Evolutionary conservation across 2,888 invertebrate species (phyloP).

Genomic region (Netelia virgata): DNA sequence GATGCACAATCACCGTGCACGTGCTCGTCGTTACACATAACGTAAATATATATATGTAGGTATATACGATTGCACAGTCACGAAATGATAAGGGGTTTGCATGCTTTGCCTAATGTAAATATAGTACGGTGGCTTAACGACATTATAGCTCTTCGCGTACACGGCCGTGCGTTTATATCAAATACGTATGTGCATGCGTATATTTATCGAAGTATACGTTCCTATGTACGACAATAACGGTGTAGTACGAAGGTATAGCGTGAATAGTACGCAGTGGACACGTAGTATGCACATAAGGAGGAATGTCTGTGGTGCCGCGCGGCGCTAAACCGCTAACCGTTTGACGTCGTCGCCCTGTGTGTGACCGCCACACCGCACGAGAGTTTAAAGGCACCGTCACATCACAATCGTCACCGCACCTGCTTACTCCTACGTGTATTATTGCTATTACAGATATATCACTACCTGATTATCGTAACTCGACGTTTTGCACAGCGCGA

Average conservation of each 20-base stretch:
- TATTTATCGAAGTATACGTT: constrained; percentile 34
- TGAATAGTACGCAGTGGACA: constrained; percentile 41
- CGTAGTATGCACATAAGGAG: constrained; percentile 53
- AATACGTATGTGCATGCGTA: constrained; percentile 25
- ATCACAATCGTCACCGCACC: constrained; percentile 33
- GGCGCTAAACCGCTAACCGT: constrained; percentile 69
- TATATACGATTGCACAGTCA: constrained; percentile 17
- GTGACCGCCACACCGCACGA: constrained; percentile 45
- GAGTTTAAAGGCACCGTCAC: constrained; percentile 16
- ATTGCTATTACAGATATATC: not conserved
- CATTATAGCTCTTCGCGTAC: constrained; percentile 45
- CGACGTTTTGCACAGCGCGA: not conserved
- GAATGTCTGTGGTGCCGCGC: constrained; percentile 63
- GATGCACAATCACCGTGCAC: constrained; percentile 49
- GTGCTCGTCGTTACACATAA: constrained; percentile 22
- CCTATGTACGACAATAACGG: constrained; percentile 56
- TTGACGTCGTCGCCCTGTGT: constrained; percentile 64
- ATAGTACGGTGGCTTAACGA: constrained; percentile 56
- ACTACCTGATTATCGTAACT: not conserved
- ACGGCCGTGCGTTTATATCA: constrained; percentile 29
- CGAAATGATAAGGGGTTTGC: constrained; percentile 43
- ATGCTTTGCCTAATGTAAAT: constrained; percentile 53
- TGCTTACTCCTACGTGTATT: constrained; percentile 10
- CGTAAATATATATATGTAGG: not conserved
- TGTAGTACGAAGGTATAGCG: constrained; percentile 50